Evolutionary conservation across 2,797 vertebrate genomes (phyloP).

Genomic region (Lutjanus campechanus): DNA sequence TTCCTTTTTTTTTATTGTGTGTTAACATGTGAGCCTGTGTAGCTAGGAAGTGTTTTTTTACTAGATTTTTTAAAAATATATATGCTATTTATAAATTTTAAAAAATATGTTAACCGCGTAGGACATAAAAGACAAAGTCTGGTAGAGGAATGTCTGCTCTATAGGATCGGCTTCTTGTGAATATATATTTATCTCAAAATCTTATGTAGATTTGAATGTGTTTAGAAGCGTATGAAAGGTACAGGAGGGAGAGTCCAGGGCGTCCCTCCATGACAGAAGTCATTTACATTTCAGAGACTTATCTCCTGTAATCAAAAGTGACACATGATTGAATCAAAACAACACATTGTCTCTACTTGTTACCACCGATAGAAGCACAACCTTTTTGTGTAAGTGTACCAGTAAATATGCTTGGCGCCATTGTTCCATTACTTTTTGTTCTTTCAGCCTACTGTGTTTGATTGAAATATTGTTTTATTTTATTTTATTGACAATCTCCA

Average conservation of each 20-base stretch:
- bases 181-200: constrained; percentile 65
- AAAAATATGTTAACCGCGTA: constrained; percentile 44
- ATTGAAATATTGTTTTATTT: constrained; percentile 17
- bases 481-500: constrained; percentile 39
- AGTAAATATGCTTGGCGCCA: neutral
- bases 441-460: neutral
- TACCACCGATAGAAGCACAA: constrained; percentile 12
- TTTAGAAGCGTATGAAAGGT: constrained; percentile 25
- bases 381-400: neutral
- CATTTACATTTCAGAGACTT: constrained; percentile 49
- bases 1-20: constrained; percentile 14
- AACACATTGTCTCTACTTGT: constrained; percentile 37
- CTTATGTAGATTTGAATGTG: constrained; percentile 52
- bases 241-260: constrained; percentile 18
- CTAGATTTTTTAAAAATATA: constrained; percentile 41
- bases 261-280: constrained; percentile 1
- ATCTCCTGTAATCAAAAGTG: constrained; percentile 26
- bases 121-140: constrained; percentile 39
- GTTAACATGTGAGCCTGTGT: constrained; percentile 43
- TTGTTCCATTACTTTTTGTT: neutral
- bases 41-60: constrained; percentile 35
- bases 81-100: constrained; percentile 70
- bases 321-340: constrained; percentile 30
- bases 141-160: constrained; percentile 40
- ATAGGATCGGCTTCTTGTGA: constrained; percentile 39